Evolutionary conservation across 23 tunicate genomes (phyloP), one percentile per base, ranked within the genome.

Genomic region (Clavelina lepadiformis): DNA sequence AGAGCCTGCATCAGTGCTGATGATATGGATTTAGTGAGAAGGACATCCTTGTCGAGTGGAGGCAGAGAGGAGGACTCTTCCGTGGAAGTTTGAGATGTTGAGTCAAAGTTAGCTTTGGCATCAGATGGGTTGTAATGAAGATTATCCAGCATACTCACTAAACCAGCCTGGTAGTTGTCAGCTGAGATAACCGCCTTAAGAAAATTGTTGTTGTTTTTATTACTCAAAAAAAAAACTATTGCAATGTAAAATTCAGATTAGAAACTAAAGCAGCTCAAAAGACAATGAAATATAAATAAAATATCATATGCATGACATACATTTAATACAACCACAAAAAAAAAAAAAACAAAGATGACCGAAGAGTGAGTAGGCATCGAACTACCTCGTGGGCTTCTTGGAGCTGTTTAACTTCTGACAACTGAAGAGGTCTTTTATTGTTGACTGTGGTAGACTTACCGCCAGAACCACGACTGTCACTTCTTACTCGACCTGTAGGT

Each of bases 81-180:
- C 15, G 15, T 41, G 7, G 50, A 18, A 13, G 67, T 5, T 23
- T 31, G 70, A 38, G n/a, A 26, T 4, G 22, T n/a, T 2, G 21
- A 33, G 6, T 44, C 67, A 28, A 58, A 67, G 7, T 52, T 1
- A 23, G 59, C 22, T 38, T 19, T 35, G 18, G n/a, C 30, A 33
- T 68, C 59, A 2, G 21, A 25, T 35, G 19, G 58, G 34, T 51
- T 63, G 24, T 33, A 44, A 36, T 47, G 72, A 2, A 79, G 63
- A 29, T 31, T 36, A 35, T 79, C 96, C 29, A 87, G 67, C 87
- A 73, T 73, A 51, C 56, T 79, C 30, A 74, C 38, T n/a, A 87
- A 23, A 3, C 96, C 96, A 36, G 96, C 87, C 33, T 79, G 96
- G 47, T 87, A 87, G 46, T 87, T 79, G 73, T 87, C 87, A 18